Conservation (phyloP, 2,888 invertebrate genomes). For the Copidosoma aretas region DNA sequence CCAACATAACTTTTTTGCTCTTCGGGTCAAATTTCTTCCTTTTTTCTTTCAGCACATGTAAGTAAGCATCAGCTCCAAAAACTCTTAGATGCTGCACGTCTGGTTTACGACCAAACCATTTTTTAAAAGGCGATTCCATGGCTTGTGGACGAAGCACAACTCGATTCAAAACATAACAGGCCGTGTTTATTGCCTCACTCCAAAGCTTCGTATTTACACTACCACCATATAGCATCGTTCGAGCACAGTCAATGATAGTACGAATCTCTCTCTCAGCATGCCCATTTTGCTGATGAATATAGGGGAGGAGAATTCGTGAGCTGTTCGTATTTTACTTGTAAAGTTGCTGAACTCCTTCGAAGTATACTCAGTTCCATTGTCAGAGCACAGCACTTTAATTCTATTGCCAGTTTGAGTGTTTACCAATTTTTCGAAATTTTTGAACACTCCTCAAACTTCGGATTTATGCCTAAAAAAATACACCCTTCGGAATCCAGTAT, state of each 20-base stretch:
- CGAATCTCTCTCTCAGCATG: slow-evolving; percentile 15
- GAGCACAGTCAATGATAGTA: slow-evolving; percentile 17
- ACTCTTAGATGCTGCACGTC: slow-evolving; percentile 43
- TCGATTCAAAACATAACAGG: slow-evolving; percentile 42
- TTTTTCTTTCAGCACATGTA: slow-evolving; percentile 31
- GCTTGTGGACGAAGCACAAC: background rate
- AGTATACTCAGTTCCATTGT: too few species aligned
- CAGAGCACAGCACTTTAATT: too few species aligned
- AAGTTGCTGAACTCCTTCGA: too few species aligned
- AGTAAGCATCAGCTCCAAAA: slow-evolving; percentile 43
- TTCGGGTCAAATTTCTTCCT: slow-evolving; percentile 14
- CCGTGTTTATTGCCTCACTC: slow-evolving; percentile 48
- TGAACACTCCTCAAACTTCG: too few species aligned
- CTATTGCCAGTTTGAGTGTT: too few species aligned
- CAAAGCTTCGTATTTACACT: slow-evolving; percentile 39
- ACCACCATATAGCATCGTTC: slow-evolving; percentile 12
- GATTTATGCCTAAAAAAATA: too few species aligned
- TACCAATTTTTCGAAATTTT: too few species aligned
- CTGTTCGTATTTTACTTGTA: too few species aligned
- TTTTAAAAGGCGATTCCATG: too few species aligned
- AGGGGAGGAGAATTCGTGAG: slow-evolving; percentile 16
- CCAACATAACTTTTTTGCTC: slow-evolving; percentile 26
- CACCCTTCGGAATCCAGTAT: too few species aligned
- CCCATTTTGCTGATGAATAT: slow-evolving; percentile 27
- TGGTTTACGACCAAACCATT: slow-evolving; percentile 32